phyloP scores from a whole-genome alignment of 2,888 invertebrate species.

The Drosophila cracens region DNA sequence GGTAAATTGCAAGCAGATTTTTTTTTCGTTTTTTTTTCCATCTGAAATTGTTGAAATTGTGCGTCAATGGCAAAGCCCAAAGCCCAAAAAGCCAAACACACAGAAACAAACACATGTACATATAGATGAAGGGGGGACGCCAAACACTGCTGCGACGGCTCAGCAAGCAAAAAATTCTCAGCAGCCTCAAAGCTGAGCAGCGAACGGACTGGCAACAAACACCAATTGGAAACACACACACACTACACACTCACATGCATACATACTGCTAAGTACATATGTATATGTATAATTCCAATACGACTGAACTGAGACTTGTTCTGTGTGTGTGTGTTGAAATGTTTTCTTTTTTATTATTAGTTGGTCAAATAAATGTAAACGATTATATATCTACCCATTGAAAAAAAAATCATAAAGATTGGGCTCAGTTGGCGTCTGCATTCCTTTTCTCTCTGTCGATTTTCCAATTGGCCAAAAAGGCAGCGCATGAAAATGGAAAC shows the following conservation, averaged over 20 bases:
- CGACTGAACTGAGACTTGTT: constrained; percentile 53
- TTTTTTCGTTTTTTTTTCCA: constrained; percentile 52
- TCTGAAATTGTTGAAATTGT: constrained; percentile 62
- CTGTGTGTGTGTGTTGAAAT: constrained; percentile 51
- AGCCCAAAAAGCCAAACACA: constrained; percentile 25
- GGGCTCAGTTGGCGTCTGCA: constrained; percentile 46
- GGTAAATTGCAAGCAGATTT: constrained; percentile 70
- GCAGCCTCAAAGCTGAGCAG: constrained; percentile 61
- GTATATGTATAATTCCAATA: constrained; percentile 46
- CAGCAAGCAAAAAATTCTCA: constrained; percentile 59
- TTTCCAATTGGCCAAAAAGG: constrained; percentile 49
- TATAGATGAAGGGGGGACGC: constrained; percentile 48
- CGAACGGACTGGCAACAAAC: constrained; percentile 64
- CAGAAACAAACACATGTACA: constrained; percentile 29
- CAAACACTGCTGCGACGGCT: constrained; percentile 54
- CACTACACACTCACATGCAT: constrained; percentile 38
- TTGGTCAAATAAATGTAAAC: constrained; percentile 33
- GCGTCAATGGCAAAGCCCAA: constrained; percentile 32
- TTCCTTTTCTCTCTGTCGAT: constrained; percentile 47
- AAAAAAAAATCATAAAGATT: constrained; percentile 29
- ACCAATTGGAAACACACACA: constrained; percentile 61
- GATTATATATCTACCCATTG: constrained; percentile 5
- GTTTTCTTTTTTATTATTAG: constrained; percentile 35
- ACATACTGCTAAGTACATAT: constrained; percentile 57
- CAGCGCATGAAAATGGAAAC: constrained; percentile 29